Evolutionary conservation across 2,888 invertebrate genomes (phyloP).

Genomic region (Mechanitis mazaeus): DNA sequence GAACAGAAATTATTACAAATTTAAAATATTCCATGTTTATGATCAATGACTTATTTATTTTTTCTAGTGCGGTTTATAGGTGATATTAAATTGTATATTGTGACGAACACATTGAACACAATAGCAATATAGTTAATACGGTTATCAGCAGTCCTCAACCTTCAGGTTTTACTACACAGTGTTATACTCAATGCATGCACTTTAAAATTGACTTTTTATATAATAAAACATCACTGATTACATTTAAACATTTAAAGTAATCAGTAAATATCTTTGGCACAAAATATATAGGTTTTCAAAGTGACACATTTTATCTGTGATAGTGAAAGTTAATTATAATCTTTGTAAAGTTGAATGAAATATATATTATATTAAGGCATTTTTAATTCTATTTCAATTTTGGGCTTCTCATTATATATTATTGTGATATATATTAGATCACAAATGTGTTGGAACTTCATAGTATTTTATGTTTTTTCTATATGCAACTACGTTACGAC

Average conservation of each 20-base stretch:
- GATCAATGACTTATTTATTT: too few species aligned
- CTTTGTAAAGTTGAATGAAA: background rate
- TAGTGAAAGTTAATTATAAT: background rate
- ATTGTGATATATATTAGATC: slow-evolving; percentile 1
- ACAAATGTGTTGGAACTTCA: background rate
- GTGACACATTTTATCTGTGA: background rate
- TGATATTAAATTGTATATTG: too few species aligned
- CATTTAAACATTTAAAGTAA: slow-evolving; percentile 1
- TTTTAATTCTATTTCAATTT: background rate
- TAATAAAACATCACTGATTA: slow-evolving; percentile 1
- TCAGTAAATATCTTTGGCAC: slow-evolving; percentile 4
- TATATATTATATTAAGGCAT: slow-evolving; percentile 4
- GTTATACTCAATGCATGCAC: background rate
- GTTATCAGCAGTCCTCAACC: background rate
- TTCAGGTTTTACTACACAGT: background rate
- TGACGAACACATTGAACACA: too few species aligned
- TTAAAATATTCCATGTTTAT: too few species aligned
- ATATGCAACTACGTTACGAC: slow-evolving; percentile 5
- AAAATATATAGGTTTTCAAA: background rate
- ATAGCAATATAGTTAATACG: too few species aligned
- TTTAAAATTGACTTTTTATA: background rate
- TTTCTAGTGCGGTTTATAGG: too few species aligned
- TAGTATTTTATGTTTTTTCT: background rate
- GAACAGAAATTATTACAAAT: too few species aligned
- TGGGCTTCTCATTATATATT: background rate